Percentiles rank a stretch among this genome's conserved stretches.
phyloP scores from a whole-genome alignment of 2,888 invertebrate species.

The Rhamphomyia laevipes region DNA sequence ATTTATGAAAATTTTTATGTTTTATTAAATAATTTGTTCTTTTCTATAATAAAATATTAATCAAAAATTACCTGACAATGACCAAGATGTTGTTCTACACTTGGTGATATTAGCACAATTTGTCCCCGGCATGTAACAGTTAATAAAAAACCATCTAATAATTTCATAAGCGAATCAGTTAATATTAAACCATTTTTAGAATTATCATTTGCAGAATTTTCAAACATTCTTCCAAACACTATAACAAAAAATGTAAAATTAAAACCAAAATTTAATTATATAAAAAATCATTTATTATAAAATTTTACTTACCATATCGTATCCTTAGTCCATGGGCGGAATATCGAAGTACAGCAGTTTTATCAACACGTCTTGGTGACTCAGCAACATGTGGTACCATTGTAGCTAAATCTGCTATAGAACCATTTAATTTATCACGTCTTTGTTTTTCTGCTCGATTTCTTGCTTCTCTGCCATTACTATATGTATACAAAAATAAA shows the following conservation, averaged over 20 bases:
- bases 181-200: slow-evolving; percentile 35
- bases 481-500: slow-evolving; percentile 22
- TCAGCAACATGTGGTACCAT: slow-evolving; percentile 74
- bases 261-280: background rate
- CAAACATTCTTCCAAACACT: slow-evolving; percentile 46
- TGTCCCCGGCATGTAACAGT: slow-evolving; percentile 70
- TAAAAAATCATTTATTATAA: slow-evolving; percentile 2
- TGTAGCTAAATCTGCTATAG: slow-evolving; percentile 68
- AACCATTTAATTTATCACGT: slow-evolving; percentile 76
- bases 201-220: slow-evolving; percentile 34
- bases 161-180: slow-evolving; percentile 50
- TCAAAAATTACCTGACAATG: slow-evolving; percentile 59
- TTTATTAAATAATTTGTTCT: no score
- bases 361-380: slow-evolving; percentile 76
- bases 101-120: slow-evolving; percentile 74
- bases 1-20: no score
- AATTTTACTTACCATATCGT: slow-evolving; percentile 44
- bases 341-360: slow-evolving; percentile 78
- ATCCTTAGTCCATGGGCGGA: slow-evolving; percentile 76
- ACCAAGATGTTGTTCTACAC: slow-evolving; percentile 73
- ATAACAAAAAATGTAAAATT: slow-evolving; percentile 11
- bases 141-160: slow-evolving; percentile 68
- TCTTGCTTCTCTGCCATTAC: slow-evolving; percentile 64
- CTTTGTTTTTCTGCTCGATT: slow-evolving; percentile 87
- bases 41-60: no score